A percentile compares a stretch with the other conserved stretches of the same genome.
These are phyloP conservation scores for Percopsis transmontana DNA, from an alignment of 2,113 vertebrate species.

Conservation along the genomic window DNA sequence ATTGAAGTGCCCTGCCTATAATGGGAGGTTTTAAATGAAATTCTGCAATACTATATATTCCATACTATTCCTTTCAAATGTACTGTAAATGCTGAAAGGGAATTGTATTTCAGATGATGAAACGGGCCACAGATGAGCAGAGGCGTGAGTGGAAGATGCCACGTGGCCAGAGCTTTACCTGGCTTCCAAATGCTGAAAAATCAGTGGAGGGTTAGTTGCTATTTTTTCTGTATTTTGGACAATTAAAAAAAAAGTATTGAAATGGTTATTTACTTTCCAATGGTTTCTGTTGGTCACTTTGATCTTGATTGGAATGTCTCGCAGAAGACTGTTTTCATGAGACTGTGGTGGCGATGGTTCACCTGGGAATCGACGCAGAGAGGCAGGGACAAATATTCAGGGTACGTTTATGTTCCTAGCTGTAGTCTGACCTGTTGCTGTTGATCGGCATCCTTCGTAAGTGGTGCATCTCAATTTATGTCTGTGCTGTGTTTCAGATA, in stretches of 20 bases:
- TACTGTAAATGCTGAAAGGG: background rate
- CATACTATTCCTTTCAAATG: background rate
- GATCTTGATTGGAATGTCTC: slow-evolving; percentile 49
- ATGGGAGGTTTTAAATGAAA: background rate
- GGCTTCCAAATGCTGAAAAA: slow-evolving; percentile 90
- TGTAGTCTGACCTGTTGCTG: background rate
- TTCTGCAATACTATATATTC: too few relatives aligned
- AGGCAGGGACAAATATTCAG: slow-evolving; percentile 87
- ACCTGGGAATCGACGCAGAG: slow-evolving; percentile 84
- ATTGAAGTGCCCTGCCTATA: too few relatives aligned
- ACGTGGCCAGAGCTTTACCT: slow-evolving; percentile 76
- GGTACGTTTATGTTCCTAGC: slow-evolving; percentile 71
- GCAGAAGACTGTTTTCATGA: slow-evolving; percentile 89
- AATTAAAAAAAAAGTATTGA: background rate
- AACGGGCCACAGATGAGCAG: slow-evolving; percentile 86
- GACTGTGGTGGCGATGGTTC: slow-evolving; percentile 89
- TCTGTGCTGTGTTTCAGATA: slow-evolving; percentile 68
- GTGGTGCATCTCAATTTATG: background rate
- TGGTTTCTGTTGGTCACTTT: background rate
- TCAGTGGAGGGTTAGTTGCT: slow-evolving; percentile 82
- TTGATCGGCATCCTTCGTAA: background rate
- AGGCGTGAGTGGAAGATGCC: slow-evolving; percentile 86
- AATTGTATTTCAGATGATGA: slow-evolving; percentile 83
- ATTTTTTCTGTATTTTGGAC: background rate
- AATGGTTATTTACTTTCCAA: background rate